phyloP scores from a whole-genome alignment of 2,888 invertebrate species.

The Melipona bicolor region DNA sequence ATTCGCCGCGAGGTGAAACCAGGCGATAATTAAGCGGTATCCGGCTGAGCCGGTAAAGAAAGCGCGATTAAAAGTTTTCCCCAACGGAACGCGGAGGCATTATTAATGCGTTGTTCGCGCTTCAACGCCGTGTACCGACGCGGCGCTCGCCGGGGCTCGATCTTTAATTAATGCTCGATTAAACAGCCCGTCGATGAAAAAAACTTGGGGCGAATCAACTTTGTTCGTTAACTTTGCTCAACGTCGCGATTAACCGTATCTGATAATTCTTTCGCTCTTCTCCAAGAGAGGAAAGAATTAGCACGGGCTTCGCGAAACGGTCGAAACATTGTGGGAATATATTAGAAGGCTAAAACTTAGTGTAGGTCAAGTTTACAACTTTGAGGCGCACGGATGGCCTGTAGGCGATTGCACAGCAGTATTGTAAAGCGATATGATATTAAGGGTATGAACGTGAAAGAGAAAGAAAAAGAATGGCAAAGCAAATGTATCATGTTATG shows the following conservation, averaged over 20 bases:
- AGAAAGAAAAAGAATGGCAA: too few relatives aligned
- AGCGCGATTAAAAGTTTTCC: conserved; percentile 61
- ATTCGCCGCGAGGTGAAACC: too few relatives aligned
- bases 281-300: accelerated
- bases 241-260: not conserved
- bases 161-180: conserved; percentile 58
- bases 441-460: too few relatives aligned
- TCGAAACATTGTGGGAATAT: not conserved
- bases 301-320: not conserved
- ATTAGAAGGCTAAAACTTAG: not conserved
- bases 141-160: not conserved
- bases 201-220: conserved; percentile 41
- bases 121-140: conserved; percentile 36
- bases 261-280: not conserved
- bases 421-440: too few relatives aligned
- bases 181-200: conserved; percentile 36
- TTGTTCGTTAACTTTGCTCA: conserved; percentile 38
- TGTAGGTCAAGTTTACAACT: too few relatives aligned
- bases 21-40: conserved; percentile 50
- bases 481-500: too few relatives aligned
- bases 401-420: too few relatives aligned
- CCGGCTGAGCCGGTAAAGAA: conserved; percentile 43
- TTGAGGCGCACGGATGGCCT: too few relatives aligned
- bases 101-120: conserved; percentile 58
- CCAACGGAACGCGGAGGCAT: conserved; percentile 28